phyloP scores from a whole-genome alignment of 2,113 vertebrate genomes.

The Casuarius casuarius region DNA sequence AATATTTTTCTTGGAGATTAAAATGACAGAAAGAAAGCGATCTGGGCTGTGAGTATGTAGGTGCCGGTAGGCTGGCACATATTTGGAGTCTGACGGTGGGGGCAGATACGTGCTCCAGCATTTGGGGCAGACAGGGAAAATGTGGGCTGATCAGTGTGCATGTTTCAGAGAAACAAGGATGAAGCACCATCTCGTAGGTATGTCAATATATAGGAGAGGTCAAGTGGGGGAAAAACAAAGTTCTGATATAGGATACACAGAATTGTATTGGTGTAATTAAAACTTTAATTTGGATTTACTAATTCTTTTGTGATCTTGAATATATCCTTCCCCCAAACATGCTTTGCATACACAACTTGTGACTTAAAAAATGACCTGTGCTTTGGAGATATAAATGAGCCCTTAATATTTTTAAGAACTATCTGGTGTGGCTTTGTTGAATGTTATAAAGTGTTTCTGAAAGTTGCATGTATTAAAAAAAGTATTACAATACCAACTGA shows the following conservation, averaged over 20 bases:
- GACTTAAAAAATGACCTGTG: background rate
- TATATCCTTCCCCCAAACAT: background rate
- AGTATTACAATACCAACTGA: background rate
- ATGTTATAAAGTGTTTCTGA: background rate
- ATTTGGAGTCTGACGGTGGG: background rate
- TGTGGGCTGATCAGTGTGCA: background rate
- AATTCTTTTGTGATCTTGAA: background rate
- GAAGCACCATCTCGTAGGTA: background rate
- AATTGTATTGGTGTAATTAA: background rate
- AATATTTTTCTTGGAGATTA: background rate
- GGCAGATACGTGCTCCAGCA: background rate
- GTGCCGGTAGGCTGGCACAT: background rate
- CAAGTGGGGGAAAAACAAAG: background rate
- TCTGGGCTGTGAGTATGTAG: background rate
- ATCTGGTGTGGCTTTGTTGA: background rate
- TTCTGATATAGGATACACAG: background rate
- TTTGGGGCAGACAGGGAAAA: background rate
- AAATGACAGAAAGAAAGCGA: background rate
- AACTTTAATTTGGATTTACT: background rate
- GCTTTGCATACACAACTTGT: background rate
- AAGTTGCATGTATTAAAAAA: background rate
- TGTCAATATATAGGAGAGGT: background rate
- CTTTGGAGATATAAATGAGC: background rate
- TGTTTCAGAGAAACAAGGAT: background rate
- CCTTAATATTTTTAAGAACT: background rate